Percentiles rank a stretch among this genome's conserved stretches.
Conservation (phyloP, 2,888 invertebrate genomes). For the Mythimna ferrago region DNA sequence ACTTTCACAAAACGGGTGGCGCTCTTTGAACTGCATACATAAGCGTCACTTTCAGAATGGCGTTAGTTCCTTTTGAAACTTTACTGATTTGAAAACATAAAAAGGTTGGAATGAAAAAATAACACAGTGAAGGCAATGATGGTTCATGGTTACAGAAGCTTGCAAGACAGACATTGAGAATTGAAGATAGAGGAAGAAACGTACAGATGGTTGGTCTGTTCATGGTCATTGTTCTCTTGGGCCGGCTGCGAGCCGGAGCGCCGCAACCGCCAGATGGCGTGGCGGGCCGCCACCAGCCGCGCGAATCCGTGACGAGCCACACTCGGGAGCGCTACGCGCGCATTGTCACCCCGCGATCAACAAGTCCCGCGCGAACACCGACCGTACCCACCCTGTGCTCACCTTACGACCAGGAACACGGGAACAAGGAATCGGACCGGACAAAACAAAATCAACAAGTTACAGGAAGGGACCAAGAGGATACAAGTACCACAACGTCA, state of each 20-base stretch:
- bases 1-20: constrained; percentile 64
- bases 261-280: constrained; percentile 93
- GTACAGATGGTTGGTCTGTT: constrained; percentile 90
- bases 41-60: constrained; percentile 46
- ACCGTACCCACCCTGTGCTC: constrained; percentile 72
- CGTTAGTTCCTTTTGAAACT: constrained; percentile 19
- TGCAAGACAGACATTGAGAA: constrained; percentile 73
- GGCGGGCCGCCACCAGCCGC: constrained; percentile 93
- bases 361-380: constrained; percentile 75
- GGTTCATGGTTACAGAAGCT: constrained; percentile 65
- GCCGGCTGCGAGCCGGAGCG: constrained; percentile 89
- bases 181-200: constrained; percentile 85
- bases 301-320: constrained; percentile 93
- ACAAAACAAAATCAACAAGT: constrained; percentile 73
- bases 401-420: constrained; percentile 71
- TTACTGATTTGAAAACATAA: constrained; percentile 16
- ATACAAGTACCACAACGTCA: constrained; percentile 70
- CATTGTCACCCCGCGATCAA: constrained; percentile 82
- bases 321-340: constrained; percentile 85
- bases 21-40: constrained; percentile 66
- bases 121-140: constrained; percentile 57
- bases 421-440: constrained; percentile 61
- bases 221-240: constrained; percentile 88
- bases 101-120: constrained; percentile 29
- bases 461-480: constrained; percentile 57